Evolutionary conservation across 2,888 invertebrate species (phyloP).

Genomic region (Perithous albicinctus): DNA sequence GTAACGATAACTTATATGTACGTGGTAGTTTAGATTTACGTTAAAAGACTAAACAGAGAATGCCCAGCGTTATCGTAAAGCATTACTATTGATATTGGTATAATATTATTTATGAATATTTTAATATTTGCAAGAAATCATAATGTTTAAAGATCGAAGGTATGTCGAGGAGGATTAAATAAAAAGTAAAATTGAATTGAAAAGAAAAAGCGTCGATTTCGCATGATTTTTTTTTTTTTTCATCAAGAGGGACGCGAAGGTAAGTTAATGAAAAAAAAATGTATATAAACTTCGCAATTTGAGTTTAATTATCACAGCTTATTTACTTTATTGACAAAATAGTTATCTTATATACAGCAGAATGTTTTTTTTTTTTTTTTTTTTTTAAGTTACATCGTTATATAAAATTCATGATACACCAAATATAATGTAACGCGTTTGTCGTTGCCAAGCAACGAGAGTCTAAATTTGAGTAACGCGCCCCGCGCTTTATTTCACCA

Average conservation of each 20-base stretch:
- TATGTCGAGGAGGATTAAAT: constrained; percentile 66
- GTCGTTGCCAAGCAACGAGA: constrained; percentile 19
- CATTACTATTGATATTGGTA: constrained; percentile 78
- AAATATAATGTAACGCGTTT: constrained; percentile 44
- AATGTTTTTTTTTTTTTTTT: constrained; percentile 62
- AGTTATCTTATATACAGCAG: constrained; percentile 78
- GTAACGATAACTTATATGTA: constrained; percentile 79
- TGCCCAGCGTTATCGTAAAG: constrained; percentile 79
- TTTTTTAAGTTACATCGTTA: constrained; percentile 40
- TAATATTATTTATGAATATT: constrained; percentile 83
- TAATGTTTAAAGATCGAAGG: constrained; percentile 76
- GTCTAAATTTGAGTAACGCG: constrained; percentile 29
- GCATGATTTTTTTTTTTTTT: not conserved
- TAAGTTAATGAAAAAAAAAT: constrained; percentile 1
- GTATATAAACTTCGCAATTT: not conserved
- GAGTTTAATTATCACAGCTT: constrained; percentile 74
- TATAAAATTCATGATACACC: constrained; percentile 71
- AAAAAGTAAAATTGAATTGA: constrained; percentile 56
- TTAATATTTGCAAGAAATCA: constrained; percentile 79
- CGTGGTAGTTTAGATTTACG: constrained; percentile 80
- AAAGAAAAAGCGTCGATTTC: not conserved
- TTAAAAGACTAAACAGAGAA: constrained; percentile 81
- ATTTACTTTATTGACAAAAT: constrained; percentile 79
- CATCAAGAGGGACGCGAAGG: constrained; percentile 2
- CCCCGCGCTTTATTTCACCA: constrained; percentile 13